Evolutionary conservation across 2,888 invertebrate genomes (phyloP), one percentile per base, ranked within the genome.

Genomic region (Ichneumoninae sp.): DNA sequence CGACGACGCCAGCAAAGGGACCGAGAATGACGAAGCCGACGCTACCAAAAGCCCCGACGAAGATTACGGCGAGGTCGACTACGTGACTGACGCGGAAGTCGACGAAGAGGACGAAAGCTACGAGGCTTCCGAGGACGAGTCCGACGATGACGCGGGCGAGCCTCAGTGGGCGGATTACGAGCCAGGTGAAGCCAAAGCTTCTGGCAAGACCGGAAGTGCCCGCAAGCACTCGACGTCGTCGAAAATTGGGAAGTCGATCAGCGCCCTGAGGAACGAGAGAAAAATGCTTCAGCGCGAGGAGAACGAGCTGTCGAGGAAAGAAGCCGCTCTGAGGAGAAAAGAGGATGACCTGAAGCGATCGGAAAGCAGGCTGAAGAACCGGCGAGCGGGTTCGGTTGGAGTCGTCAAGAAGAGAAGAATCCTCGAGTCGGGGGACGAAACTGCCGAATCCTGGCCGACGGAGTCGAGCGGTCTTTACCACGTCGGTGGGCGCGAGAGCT

Each of bases 341-440:
- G 71, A 85, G 13, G 50, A 81, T 0, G 8, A 68, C 0, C 36
- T 78, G 7, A 77, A 74, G 10, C 26, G 57, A 57, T 78, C 60
- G 13, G 77, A 85, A 52, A 26, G 63, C 7, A 40, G 65, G 63
- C 66, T 83, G 10, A 77, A 60, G 22, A 65, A 8, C 1, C 50
- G 10, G 44, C 68, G 47, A 33, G 52, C 40, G 3, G 57, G 7
- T 30, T 63, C 7, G 6, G 47, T 22, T 26, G 36, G 36, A 8
- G 63, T 80, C 40, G 40, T 73, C 52, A 79, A 6, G 44, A 82
- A 26, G 19, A 68, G 85, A 63, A 85, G 80, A 73, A 85, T 85
- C 69, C 70, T 85, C 13, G 81, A 78, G 65, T 85, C 78, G 7
- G 19, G n/a, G 4, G 76, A 80, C 1, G 66, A 60, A 3, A 60